phyloP scores from a whole-genome alignment of 1,140 invertebrate species.

The Phenacoccus solenopsis region DNA sequence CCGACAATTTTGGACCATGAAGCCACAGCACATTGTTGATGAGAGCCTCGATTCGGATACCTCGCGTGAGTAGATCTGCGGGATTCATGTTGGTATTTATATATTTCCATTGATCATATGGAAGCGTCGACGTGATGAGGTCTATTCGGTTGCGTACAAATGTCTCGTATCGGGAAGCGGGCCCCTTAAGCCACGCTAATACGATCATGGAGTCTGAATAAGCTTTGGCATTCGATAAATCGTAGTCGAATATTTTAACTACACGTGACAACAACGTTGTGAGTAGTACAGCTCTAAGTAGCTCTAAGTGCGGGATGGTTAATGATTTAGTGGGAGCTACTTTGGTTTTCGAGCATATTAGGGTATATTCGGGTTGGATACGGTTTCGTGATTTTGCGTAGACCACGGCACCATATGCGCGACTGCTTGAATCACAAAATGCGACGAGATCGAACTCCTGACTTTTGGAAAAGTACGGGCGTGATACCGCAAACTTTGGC shows the following conservation, averaged over 20 bases:
- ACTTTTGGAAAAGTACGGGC: not conserved
- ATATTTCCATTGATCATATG: conserved; percentile 19
- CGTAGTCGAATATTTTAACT: not conserved
- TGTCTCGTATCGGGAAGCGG: conserved; percentile 22
- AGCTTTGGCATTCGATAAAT: not conserved
- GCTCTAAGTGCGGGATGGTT: conserved; percentile 30
- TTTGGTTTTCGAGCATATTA: conserved; percentile 31
- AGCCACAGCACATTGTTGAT: conserved; percentile 30
- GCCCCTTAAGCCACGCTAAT: conserved; percentile 20
- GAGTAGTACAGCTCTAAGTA: conserved; percentile 29
- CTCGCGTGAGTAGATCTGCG: conserved; percentile 31
- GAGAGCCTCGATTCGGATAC: conserved; percentile 24
- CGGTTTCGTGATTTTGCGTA: conserved; percentile 19
- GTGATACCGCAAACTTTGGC: not conserved
- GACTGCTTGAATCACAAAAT: conserved; percentile 29
- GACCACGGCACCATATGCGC: conserved; percentile 28
- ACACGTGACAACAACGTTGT: conserved; percentile 26
- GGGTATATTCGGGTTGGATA: too few relatives aligned
- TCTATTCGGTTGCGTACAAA: conserved; percentile 30
- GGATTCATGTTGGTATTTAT: conserved; percentile 30
- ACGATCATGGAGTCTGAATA: conserved; percentile 26
- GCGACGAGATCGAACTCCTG: conserved; percentile 23
- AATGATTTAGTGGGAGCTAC: conserved; percentile 30
- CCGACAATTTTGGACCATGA: conserved; percentile 26
- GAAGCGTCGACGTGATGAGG: conserved; percentile 28